Base-by-base conservation (phyloP, 2,888 invertebrate genomes). In the Melipona bicolor region DNA sequence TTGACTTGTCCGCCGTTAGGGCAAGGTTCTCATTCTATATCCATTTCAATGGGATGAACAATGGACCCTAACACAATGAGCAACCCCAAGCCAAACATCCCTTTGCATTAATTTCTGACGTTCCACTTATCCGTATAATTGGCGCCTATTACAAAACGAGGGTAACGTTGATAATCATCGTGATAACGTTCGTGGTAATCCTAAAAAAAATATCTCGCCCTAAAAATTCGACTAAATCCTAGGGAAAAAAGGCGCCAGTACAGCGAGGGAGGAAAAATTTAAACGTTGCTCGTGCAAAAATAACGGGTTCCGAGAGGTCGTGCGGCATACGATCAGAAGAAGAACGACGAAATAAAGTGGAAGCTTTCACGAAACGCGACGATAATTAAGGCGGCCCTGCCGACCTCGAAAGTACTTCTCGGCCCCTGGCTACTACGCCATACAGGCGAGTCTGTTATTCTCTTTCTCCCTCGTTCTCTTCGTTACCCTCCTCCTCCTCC, bases 371-470 rank as follows among this genome's bases (percentile, higher is more conserved):
- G 81, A 83, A 87, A 90, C 85, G 87, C 83, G 83, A 88, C 84
- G 88, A 92, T 91, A 93, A 93, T 92, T 91, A 92, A 91, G 91
- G 89, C 93, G 88, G 90, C 90, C 90, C 92, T 91, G 92, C 88
- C 91, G 91, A 93, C 92, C 92, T 91, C 91, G 89, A 91, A 93
- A 93, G 92, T 92, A 90, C 90, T 93, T 90, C 90, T 93, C 91
- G 92, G 93, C 93, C 92, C 90, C 88, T 92, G 92, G 93, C 92
- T 90, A 93, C 91, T 91, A 88, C 91, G 91, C 89, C 90, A 88
- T 87, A 90, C 88, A 88, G 86, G 86, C 90, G 85, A 92, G 91
- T 92, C 92, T 90, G 92, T 93, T 92, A 92, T 92, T 92, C 91
- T 91, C 92, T 91, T 91, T 92, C 92, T 92, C 91, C 87, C 90